A percentile compares a stretch with the other conserved stretches of the same genome.
These are phyloP conservation scores for Limosa lapponica DNA, from an alignment of 2,797 vertebrate species.

Conservation along the genomic window DNA sequence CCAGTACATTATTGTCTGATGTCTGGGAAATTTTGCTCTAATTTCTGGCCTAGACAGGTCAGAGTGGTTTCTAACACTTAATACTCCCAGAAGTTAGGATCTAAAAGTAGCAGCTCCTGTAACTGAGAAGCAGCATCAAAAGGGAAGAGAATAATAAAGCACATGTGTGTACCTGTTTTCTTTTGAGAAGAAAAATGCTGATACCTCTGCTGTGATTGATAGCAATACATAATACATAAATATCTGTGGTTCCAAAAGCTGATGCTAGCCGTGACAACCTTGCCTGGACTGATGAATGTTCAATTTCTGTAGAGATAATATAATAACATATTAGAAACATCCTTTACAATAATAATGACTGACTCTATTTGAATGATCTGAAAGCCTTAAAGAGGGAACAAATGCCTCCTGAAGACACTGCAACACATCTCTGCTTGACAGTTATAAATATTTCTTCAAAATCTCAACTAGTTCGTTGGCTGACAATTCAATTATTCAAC, in stretches of 20 bases:
- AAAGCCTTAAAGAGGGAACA: conserved; percentile 27
- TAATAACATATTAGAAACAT: conserved; percentile 35
- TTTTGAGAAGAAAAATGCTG: conserved; percentile 6
- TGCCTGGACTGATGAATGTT: conserved; percentile 11
- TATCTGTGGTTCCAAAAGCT: conserved; percentile 21
- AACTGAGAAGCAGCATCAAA: not conserved
- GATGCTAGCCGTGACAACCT: not conserved
- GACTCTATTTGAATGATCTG: conserved; percentile 18
- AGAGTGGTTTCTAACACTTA: not conserved
- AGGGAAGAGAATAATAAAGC: not conserved
- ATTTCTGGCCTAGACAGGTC: not conserved
- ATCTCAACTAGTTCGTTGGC: not conserved
- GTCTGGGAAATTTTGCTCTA: not conserved
- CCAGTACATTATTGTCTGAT: not conserved
- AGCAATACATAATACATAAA: not conserved
- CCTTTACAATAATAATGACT: conserved; percentile 45
- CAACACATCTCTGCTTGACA: not conserved
- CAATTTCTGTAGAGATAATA: not conserved
- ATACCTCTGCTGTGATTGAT: conserved; percentile 2
- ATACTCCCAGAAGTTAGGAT: not conserved
- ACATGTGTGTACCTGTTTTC: not conserved
- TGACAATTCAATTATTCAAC: conserved; percentile 57
- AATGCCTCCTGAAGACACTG: not conserved
- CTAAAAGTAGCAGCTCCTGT: not conserved
- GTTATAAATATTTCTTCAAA: conserved; percentile 32